Conservation (phyloP, 2,113 vertebrate species). For the Aspidoscelis tigris region DNA sequence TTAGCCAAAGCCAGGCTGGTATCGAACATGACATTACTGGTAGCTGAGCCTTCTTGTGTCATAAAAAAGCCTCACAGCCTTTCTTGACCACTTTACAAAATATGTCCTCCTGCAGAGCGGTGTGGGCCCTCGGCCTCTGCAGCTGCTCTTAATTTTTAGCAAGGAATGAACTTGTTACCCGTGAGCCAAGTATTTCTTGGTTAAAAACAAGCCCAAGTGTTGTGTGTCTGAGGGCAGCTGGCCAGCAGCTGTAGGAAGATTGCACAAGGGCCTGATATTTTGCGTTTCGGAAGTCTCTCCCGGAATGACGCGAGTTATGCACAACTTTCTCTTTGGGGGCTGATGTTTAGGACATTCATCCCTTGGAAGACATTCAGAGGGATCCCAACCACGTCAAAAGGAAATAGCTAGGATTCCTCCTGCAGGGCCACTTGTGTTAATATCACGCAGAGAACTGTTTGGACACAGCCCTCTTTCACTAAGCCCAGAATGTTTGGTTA, state of each 20-base stretch:
- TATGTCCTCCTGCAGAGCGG: background rate
- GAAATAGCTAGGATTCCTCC: background rate
- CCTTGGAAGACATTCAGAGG: background rate
- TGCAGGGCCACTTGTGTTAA: background rate
- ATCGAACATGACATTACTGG: background rate
- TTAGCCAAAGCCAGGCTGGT: too few species aligned
- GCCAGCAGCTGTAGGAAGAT: constrained; percentile 22
- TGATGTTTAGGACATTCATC: background rate
- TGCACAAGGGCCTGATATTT: background rate
- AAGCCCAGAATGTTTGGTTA: background rate
- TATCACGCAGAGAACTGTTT: background rate
- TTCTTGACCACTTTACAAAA: background rate
- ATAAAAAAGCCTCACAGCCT: background rate
- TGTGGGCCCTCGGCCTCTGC: background rate
- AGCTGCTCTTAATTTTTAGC: constrained; percentile 32
- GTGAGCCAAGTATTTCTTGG: constrained; percentile 8
- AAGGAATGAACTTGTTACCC: constrained; percentile 14
- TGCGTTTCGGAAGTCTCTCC: background rate
- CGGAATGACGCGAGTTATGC: background rate
- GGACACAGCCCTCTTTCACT: background rate
- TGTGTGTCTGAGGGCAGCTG: constrained; percentile 2
- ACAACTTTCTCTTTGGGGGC: background rate
- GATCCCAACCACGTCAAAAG: background rate
- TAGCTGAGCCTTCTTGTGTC: background rate
- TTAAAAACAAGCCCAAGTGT: background rate